Conservation (phyloP, 2,113 vertebrate species). For the Peromyscus leucopus region DNA sequence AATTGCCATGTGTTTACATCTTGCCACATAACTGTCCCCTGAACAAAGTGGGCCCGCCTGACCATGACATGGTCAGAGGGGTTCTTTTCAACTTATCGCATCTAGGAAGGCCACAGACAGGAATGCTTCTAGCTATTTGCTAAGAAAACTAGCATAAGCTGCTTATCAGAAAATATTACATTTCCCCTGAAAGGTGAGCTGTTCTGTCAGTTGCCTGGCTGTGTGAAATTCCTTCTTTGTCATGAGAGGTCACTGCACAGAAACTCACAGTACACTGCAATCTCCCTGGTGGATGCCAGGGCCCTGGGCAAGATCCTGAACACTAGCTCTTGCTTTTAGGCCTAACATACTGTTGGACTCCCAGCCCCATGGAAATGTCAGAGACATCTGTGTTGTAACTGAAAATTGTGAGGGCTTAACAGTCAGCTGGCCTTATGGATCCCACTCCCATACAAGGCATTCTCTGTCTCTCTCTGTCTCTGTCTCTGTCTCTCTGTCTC, state of each 20-base stretch:
- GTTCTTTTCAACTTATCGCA: conserved; percentile 90
- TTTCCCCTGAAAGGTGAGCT: conserved; percentile 89
- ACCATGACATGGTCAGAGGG: conserved; percentile 89
- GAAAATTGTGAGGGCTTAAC: conserved; percentile 3
- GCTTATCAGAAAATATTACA: conserved; percentile 95
- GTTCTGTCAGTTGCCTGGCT: conserved; percentile 92
- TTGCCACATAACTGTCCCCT: conserved; percentile 84
- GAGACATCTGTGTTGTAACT: neutral
- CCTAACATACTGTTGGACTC: neutral
- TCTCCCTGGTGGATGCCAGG: conserved; percentile 22
- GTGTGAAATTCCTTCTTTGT: conserved; percentile 88
- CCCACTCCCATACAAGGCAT: rapidly evolving
- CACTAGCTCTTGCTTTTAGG: conserved; percentile 55
- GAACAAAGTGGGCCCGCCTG: conserved; percentile 86
- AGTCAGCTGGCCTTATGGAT: neutral
- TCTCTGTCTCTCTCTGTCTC: neutral
- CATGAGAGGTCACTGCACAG: conserved; percentile 91
- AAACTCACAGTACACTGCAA: conserved; percentile 82
- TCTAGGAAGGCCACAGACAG: conserved; percentile 89
- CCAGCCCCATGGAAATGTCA: neutral
- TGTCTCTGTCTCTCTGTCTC: too few relatives aligned
- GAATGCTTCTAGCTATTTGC: conserved; percentile 89
- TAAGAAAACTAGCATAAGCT: conserved; percentile 93
- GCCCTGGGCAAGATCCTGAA: conserved; percentile 59
- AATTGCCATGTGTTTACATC: conserved; percentile 87